Evolutionary conservation across 2,797 vertebrate species (phyloP), one percentile per base, ranked within the genome.

Genomic region (Staurois parvus): DNA sequence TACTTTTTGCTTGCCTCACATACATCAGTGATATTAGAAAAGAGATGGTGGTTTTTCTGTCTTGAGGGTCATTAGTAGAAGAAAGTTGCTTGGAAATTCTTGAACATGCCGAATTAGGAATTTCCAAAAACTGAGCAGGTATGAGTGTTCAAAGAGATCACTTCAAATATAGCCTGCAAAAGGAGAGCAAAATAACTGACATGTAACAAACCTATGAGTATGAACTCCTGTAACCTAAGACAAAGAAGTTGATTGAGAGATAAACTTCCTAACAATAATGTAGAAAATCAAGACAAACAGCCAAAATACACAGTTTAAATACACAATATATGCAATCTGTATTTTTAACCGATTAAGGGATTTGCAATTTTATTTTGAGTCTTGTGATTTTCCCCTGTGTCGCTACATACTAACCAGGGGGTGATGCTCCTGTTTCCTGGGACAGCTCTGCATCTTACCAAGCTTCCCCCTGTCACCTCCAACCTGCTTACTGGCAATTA

Each of bases 91-190:
- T 89, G 0, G 97, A 99, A n/a, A 90, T 97, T 95, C 91, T 99
- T 98, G 91, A 99, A 99, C 96, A 99, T 96, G n/a, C 68, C 96
- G 95, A 89, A 98, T 97, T 64, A 99, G 93, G 91, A n/a, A 99
- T 96, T 90, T 98, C 96, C 90, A 99, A 93, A 90, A 93, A 90
- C 98, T 99, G 92, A 98, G 96, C 75, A 99, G 93, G 29, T 99
- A 99, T 0, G 98, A 99, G 91, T 98, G 97, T 88, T 99, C 98
- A 0, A 99, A 15, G 98, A 99, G 88, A 99, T 99, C 88, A 99
- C 94, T 92, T 99, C 98, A 90, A 99, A 99, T 89, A 99, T 98
- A 1, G 98, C 95, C 98, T 99, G 85, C 40, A 24, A 32, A 86
- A 32, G 4, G 4, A 37, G 42, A 21, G 29, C 10, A 45, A 67